Evolutionary conservation across 2,888 invertebrate genomes (phyloP).

Genomic region (Miltochrista miniata): DNA sequence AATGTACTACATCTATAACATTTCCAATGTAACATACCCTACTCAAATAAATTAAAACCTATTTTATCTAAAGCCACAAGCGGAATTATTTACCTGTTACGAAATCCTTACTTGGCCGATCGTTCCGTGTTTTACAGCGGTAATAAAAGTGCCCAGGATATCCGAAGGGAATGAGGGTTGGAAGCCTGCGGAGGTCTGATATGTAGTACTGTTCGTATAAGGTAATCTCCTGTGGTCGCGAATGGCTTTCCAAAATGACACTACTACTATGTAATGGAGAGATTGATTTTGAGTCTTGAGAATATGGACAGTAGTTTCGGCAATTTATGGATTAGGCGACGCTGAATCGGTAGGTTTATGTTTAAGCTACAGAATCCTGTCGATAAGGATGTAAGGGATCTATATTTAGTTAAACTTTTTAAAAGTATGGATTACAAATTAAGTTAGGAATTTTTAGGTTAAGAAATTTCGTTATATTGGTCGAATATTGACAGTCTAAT

Average conservation of each 20-base stretch:
- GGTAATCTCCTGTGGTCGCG: constrained; percentile 49
- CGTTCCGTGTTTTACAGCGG: constrained; percentile 53
- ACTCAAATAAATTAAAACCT: constrained; percentile 27
- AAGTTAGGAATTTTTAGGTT: too few species aligned
- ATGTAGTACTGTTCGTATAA: constrained; percentile 47
- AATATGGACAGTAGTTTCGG: constrained; percentile 10
- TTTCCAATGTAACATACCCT: constrained; percentile 1
- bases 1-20: too few species aligned
- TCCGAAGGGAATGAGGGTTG: constrained; percentile 45
- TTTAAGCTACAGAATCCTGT: too few species aligned
- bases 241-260: constrained; percentile 46
- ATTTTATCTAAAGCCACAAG: constrained; percentile 8
- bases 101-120: constrained; percentile 33
- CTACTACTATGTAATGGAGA: constrained; percentile 36
- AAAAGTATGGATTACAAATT: too few species aligned
- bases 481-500: too few species aligned
- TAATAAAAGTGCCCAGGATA: constrained; percentile 55
- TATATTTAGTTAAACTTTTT: neutral
- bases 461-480: too few species aligned
- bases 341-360: constrained; percentile 11
- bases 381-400: too few species aligned
- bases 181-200: constrained; percentile 50
- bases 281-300: constrained; percentile 37
- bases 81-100: constrained; percentile 32
- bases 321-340: constrained; percentile 20